A percentile compares a stretch with the other conserved stretches of the same genome.
Conservation (phyloP, 2,888 invertebrate genomes). For the Stenichneumon culpator region DNA sequence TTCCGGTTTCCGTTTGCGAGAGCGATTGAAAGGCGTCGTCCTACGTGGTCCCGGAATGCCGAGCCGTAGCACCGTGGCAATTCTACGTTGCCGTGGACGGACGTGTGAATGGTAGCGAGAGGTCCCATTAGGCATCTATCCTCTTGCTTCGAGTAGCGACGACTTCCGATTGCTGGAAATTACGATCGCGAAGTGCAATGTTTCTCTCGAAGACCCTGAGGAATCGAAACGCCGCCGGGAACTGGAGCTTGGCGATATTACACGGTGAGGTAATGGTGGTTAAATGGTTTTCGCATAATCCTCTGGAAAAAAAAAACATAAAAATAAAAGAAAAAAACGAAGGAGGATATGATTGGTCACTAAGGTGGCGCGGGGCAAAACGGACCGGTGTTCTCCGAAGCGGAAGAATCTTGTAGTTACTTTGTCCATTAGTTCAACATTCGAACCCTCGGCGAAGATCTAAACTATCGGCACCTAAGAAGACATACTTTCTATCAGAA, state of each 20-base stretch:
- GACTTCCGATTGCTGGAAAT: conserved; percentile 80
- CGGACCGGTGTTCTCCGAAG: too few species aligned
- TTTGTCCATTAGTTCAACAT: too few species aligned
- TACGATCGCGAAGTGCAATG: conserved; percentile 62
- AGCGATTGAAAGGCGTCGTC: conserved; percentile 52
- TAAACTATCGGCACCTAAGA: too few species aligned
- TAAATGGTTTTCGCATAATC: neutral
- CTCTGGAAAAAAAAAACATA: neutral
- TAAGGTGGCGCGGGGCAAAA: neutral
- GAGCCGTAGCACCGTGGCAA: neutral
- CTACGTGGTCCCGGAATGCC: neutral
- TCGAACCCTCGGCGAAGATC: too few species aligned
- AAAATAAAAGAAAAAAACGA: too few species aligned
- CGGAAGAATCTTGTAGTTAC: too few species aligned
- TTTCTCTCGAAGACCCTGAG: conserved; percentile 8
- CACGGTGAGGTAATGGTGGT: neutral
- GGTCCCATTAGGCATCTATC: conserved; percentile 22
- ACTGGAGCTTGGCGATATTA: neutral
- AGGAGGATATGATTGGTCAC: neutral
- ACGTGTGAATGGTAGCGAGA: conserved; percentile 30
- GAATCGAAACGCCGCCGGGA: neutral
- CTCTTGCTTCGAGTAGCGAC: conserved; percentile 63
- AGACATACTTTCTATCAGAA: too few species aligned
- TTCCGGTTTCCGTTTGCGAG: conserved; percentile 69
- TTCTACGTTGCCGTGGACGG: conserved; percentile 16